These are phyloP conservation scores for Bradysia coprophila DNA, from an alignment of 1,140 invertebrate species.

Conservation along the genomic window DNA sequence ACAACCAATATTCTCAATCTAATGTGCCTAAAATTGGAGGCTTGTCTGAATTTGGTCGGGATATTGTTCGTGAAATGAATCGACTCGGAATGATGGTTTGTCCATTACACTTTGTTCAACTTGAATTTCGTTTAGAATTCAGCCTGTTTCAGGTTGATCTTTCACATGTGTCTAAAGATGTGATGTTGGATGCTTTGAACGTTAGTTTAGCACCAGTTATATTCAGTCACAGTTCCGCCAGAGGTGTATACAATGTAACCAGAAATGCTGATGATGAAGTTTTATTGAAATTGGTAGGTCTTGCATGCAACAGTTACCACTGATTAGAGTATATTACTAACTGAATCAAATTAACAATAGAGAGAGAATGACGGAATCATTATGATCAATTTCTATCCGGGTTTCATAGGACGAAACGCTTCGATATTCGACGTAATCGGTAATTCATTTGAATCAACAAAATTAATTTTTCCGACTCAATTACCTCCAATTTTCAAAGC, in stretches of 20 bases:
- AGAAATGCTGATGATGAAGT: conserved; percentile 65
- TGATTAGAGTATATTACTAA: too few species aligned
- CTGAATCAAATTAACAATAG: too few species aligned
- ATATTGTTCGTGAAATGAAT: conserved; percentile 58
- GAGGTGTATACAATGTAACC: conserved; percentile 51
- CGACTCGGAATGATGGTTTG: conserved; percentile 67
- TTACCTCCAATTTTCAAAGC: conserved; percentile 19
- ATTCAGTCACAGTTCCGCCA: conserved; percentile 67
- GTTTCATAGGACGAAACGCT: conserved; percentile 29
- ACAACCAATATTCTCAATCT: conserved; percentile 33
- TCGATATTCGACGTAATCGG: conserved; percentile 23
- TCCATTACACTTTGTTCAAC: too few species aligned
- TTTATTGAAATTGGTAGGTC: conserved; percentile 45
- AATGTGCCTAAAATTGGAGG: too few species aligned
- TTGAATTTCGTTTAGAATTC: too few species aligned
- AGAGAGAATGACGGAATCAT: conserved; percentile 33
- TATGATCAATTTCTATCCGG: conserved; percentile 40
- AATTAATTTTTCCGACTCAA: too few species aligned
- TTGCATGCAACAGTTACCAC: not conserved
- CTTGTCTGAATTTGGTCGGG: conserved; percentile 32
- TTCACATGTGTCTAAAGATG: conserved; percentile 57
- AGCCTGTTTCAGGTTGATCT: too few species aligned
- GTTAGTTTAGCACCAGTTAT: conserved; percentile 58
- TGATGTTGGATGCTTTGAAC: conserved; percentile 53
- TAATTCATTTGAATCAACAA: too few species aligned